Evolutionary conservation across 2,113 vertebrate species (phyloP).

Genomic region (Cygnus atratus): DNA sequence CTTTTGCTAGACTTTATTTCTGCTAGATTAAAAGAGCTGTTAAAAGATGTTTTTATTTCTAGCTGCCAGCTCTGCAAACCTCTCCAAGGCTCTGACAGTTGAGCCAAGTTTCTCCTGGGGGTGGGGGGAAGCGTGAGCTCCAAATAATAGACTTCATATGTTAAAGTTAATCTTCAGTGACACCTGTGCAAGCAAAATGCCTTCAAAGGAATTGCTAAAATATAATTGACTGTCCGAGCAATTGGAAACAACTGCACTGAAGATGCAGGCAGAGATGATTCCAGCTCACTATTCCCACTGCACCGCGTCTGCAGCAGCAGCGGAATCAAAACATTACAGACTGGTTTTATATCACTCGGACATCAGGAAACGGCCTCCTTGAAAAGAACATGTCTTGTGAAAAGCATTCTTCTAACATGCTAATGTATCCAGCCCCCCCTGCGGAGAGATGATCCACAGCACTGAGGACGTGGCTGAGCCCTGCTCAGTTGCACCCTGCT

Average conservation of each 20-base stretch:
- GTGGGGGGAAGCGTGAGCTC: neutral
- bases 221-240: neutral
- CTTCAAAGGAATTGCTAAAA: neutral
- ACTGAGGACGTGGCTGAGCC: rapidly evolving
- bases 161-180: constrained; percentile 29
- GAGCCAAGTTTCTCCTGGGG: constrained; percentile 27
- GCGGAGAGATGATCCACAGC: neutral
- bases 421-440: neutral
- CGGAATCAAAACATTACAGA: rapidly evolving
- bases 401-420: neutral
- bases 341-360: neutral
- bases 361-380: neutral
- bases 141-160: constrained; percentile 20
- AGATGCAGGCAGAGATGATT: neutral
- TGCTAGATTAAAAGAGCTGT: constrained; percentile 17
- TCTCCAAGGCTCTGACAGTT: constrained; percentile 37
- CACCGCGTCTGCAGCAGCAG: rapidly evolving
- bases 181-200: constrained; percentile 17
- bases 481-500: rapidly evolving
- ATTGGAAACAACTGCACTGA: neutral
- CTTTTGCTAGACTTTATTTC: neutral
- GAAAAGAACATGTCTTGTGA: neutral
- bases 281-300: neutral
- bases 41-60: constrained; percentile 34
- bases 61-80: constrained; percentile 34